Base-by-base conservation (phyloP, 2,888 invertebrate genomes). In the Melinaea menophilus region DNA sequence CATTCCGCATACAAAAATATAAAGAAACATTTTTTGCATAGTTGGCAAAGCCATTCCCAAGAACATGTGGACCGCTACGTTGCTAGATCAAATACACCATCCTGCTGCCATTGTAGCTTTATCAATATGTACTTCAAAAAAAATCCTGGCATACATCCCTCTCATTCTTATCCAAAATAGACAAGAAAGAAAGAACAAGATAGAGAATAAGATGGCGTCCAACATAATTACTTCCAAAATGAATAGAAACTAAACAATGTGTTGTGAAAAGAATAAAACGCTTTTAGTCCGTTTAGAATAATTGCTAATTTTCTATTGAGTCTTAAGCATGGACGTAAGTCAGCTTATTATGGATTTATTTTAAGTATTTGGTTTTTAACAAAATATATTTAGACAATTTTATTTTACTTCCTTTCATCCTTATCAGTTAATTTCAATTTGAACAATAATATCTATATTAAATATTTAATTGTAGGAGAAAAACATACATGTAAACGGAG, bases 1-100 rank as follows among this genome's bases (percentile, higher is more conserved):
- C 56, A 61, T 48, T 64, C 75, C 65, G 59, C 59, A 51, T 69
- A 75, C 68, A 79, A 76, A 70, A 76, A 73, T 69, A 79, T 76
- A 81, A 73, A 81, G 77, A 83, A 80, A 77, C 74, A 77, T 88
- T 90, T 89, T 90, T 87, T 87, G 90, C 90, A 89, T 85, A 81
- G 79, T 82, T 85, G 81, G 82, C 84, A 75, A 85, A 84, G 87
- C 85, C 76, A 86, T 90, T 89, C 88, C 85, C 86, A 84, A 84
- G 88, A 90, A 86, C 89, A 90, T 88, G 85, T 89, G 90, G 85
- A 86, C 84, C 86, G 88, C 89, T 88, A 87, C 86, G 88, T 86
- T 82, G 86, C 84, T 86, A 88, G 90, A 86, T 89, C 88, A 90
- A 89, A 90, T 84, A 89, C 86, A 86, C 88, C 86, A 87, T 89